Evolutionary conservation across 1,140 invertebrate species (phyloP).

Genomic region (Drosophila sturtevanti): DNA sequence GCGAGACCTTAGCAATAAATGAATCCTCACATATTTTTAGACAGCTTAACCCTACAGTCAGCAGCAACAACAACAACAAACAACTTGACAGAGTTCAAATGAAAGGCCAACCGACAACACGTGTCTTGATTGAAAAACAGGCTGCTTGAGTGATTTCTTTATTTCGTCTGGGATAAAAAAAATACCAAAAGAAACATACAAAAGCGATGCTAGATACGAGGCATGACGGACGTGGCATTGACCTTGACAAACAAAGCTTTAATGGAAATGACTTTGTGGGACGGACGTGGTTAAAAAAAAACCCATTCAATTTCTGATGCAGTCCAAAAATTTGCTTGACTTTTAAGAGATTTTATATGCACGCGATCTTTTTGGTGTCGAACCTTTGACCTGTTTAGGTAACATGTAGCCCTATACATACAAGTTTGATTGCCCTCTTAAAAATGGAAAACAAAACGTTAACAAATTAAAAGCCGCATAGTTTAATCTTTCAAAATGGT

Average conservation of each 20-base stretch:
- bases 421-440: no score
- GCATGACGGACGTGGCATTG: conserved; percentile 34
- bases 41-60: conserved; percentile 6
- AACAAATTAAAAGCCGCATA: no score
- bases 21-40: conserved; percentile 2
- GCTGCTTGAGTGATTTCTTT: conserved; percentile 61
- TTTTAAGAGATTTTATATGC: not conserved
- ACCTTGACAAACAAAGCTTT: conserved; percentile 47
- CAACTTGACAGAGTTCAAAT: conserved; percentile 38
- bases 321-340: not conserved
- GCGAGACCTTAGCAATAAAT: not conserved
- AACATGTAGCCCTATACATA: no score
- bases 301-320: conserved; percentile 7
- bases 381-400: not conserved
- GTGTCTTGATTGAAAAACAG: conserved; percentile 56
- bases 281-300: not conserved
- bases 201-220: conserved; percentile 6
- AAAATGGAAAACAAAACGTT: not conserved
- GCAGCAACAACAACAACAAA: conserved; percentile 17
- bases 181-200: conserved; percentile 8
- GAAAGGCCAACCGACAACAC: conserved; percentile 38
- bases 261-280: conserved; percentile 47
- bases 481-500: no score
- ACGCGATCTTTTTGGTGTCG: conserved; percentile 23
- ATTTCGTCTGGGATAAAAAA: conserved; percentile 14